These are phyloP conservation scores for Merops nubicus DNA, from an alignment of 2,113 vertebrate genomes.

Conservation along the genomic window DNA sequence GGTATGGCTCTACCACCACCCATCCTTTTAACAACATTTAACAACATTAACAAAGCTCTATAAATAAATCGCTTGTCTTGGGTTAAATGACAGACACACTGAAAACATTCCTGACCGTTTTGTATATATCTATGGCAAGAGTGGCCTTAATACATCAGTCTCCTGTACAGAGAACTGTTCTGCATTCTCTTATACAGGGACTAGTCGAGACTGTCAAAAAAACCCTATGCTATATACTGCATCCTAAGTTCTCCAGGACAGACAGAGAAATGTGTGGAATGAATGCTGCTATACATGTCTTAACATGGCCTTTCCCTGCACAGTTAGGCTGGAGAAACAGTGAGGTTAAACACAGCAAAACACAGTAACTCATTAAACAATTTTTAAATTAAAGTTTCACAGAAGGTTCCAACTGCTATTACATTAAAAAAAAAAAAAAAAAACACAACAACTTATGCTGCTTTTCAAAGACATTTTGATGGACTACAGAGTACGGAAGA, in stretches of 20 bases:
- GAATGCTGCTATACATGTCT: not conserved
- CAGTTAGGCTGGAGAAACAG: not conserved
- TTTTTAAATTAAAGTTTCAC: not conserved
- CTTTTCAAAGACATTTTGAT: not conserved
- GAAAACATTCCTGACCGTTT: not conserved
- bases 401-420: not conserved
- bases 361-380: not conserved
- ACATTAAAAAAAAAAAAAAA: fast-evolving
- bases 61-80: not conserved
- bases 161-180: not conserved
- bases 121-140: not conserved
- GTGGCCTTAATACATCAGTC: not conserved
- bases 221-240: too few species aligned
- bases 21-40: not conserved
- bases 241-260: not conserved
- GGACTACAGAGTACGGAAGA: not conserved
- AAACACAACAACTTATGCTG: not conserved
- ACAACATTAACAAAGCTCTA: not conserved
- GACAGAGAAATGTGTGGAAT: not conserved
- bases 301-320: not conserved
- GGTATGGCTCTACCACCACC: not conserved
- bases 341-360: not conserved
- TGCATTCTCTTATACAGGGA: not conserved
- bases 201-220: not conserved
- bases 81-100: not conserved